Base-by-base conservation (phyloP, 2,797 vertebrate species). In the Platalea minor region DNA sequence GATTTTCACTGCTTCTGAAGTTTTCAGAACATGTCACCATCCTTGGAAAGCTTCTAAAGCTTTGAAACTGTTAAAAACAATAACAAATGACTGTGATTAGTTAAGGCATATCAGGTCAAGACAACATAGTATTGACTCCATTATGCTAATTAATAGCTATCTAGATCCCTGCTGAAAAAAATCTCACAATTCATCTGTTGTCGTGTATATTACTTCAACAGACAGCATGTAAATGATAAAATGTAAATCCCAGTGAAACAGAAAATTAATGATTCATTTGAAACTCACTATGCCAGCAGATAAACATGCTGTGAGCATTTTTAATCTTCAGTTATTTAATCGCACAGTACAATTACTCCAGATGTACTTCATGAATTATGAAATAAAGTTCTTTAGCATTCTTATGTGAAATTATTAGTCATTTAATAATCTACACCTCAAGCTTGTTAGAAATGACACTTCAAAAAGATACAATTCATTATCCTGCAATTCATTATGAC, bases 331-430 rank as follows among this genome's bases (percentile, higher is more conserved):
- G 94, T 97, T 98, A 97, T 97, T 98, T 97, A 98, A 98, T 98
- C 96, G 96, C 93, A 95, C 74, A 90, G 89, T 97, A 94, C 95
- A 98, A 97, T 97, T 96, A 97, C 77, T 96, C 95, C 94, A 97
- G 94, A 96, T 97, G 93, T 97, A 96, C 91, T 96, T 97, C 96
- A 97, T 98, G 96, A 98, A 98, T 98, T 98, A 98, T 98, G 95
- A 98, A 98, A 96, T 85, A 89, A 77, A 95, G 85, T 93, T 95
- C 83, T 96, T 97, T 88, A 96, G 86, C 39, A 76, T 93, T 96
- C 85, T 94, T 86, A 90, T 37, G 29, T 96, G 97, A 98, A 97
- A 96, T 96, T 94, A 97, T 92, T 95, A 97, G 96, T 97, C 93
- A 97, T 97, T 97, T 97, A 93, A 96, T 94, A 97, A 98, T 97